A percentile compares a stretch with the other conserved stretches of the same genome.
phyloP scores from a whole-genome alignment of 2,888 invertebrate species.

The Acleris laterana region DNA sequence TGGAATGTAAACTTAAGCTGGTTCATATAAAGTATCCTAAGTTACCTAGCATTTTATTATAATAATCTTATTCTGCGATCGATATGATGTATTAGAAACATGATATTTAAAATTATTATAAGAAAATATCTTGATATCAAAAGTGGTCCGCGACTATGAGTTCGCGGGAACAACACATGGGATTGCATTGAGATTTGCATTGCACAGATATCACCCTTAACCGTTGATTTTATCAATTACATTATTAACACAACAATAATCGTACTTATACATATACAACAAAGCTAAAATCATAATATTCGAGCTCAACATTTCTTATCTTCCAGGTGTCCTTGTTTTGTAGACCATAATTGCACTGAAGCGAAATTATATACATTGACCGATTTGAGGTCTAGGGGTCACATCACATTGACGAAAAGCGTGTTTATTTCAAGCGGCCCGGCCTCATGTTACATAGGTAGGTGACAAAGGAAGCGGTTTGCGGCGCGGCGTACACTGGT shows the following conservation, averaged over 20 bases:
- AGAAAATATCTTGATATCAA: slow-evolving; percentile 20
- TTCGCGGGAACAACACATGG: neutral
- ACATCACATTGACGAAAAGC: too few species aligned
- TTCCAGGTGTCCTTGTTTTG: too few species aligned
- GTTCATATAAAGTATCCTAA: slow-evolving; percentile 1
- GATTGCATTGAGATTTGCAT: slow-evolving; percentile 22
- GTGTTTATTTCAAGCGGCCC: too few species aligned
- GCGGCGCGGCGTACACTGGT: too few species aligned
- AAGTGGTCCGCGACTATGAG: slow-evolving; percentile 4
- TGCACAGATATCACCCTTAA: slow-evolving; percentile 11
- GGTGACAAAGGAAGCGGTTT: too few species aligned
- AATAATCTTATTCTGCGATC: neutral
- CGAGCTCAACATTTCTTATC: neutral
- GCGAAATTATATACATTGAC: neutral
- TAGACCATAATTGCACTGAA: slow-evolving; percentile 25
- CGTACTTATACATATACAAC: slow-evolving; percentile 1
- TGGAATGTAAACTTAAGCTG: neutral
- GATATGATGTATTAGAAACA: slow-evolving; percentile 9
- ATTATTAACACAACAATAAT: too few species aligned
- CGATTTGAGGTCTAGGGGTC: too few species aligned
- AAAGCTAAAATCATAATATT: neutral
- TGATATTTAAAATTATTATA: too few species aligned
- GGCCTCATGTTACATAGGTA: too few species aligned
- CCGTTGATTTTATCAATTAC: too few species aligned
- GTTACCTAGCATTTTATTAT: slow-evolving; percentile 3